phyloP scores from a whole-genome alignment of 2,888 invertebrate genomes.

The Pyrocoelia pectoralis region DNA sequence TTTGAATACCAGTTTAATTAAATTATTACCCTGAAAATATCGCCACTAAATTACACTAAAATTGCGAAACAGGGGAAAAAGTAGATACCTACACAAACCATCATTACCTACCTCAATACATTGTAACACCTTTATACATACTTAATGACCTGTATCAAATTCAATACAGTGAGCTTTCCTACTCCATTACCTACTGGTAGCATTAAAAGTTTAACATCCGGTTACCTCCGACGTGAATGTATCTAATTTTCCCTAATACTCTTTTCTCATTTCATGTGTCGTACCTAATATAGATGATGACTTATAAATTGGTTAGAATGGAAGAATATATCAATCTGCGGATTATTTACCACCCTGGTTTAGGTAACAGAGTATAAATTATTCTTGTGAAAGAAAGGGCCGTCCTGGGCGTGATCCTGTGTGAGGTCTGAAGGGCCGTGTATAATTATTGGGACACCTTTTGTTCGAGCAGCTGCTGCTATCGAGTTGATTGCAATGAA shows the following conservation, averaged over 20 bases:
- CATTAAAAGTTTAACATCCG: conserved; percentile 7
- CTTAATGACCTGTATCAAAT: no score
- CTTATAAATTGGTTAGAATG: conserved; percentile 45
- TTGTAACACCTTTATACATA: no score
- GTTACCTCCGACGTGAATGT: neutral
- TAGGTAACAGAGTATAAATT: conserved; percentile 50
- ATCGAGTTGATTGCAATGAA: conserved; percentile 42
- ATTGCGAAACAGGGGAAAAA: no score
- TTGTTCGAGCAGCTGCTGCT: conserved; percentile 57
- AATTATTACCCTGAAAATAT: no score
- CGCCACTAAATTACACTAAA: no score
- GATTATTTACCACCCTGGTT: conserved; percentile 41
- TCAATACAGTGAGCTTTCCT: no score
- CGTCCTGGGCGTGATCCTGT: conserved; percentile 58
- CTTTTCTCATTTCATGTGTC: conserved; percentile 27
- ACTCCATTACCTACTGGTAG: conserved; percentile 1
- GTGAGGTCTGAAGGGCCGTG: conserved; percentile 58
- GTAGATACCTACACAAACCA: no score
- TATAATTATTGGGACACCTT: conserved; percentile 60
- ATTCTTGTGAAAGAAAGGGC: conserved; percentile 56
- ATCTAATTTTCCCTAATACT: conserved; percentile 14
- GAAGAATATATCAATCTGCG: conserved; percentile 37
- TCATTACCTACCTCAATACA: no score
- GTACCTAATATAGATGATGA: conserved; percentile 41
- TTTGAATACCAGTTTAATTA: no score